Percentiles rank a stretch among this genome's conserved stretches.
Conservation (phyloP, 2,113 vertebrate genomes). For the Elephantulus edwardii region DNA sequence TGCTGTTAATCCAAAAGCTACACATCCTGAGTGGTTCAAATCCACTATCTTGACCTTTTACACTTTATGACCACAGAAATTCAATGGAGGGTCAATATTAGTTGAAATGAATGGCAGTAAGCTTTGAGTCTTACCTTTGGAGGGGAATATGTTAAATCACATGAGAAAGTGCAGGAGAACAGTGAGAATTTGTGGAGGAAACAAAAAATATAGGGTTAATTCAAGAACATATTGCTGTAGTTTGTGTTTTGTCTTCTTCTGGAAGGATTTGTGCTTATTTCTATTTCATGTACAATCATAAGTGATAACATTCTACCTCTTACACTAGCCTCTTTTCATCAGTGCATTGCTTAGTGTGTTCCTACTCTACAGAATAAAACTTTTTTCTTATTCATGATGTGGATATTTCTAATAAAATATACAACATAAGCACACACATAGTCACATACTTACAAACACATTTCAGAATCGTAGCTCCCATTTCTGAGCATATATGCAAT, state of each 20-base stretch:
- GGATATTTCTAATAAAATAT: not conserved
- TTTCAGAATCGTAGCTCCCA: not conserved
- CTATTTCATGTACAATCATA: not conserved
- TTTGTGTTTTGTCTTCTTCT: not conserved
- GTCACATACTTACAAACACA: too few relatives aligned
- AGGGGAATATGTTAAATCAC: not conserved
- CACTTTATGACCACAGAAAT: too few relatives aligned
- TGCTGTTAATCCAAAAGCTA: too few relatives aligned
- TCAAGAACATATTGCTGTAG: not conserved
- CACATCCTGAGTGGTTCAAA: too few relatives aligned
- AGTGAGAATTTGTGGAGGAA: not conserved
- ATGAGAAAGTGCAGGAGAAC: not conserved
- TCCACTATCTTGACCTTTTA: too few relatives aligned
- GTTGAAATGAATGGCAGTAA: too few relatives aligned
- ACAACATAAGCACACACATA: not conserved
- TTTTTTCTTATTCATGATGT: not conserved
- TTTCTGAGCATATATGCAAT: not conserved
- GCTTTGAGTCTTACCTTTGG: too few relatives aligned
- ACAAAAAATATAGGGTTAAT: not conserved
- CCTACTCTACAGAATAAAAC: not conserved
- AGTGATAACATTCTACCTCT: not conserved
- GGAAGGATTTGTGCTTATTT: not conserved
- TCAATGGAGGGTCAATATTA: too few relatives aligned
- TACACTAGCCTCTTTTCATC: not conserved
- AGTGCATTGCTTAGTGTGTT: not conserved